Conservation (phyloP, 30 jellyfish, hydroid and myxozoan genomes). For the Kudoa iwatai region DNA sequence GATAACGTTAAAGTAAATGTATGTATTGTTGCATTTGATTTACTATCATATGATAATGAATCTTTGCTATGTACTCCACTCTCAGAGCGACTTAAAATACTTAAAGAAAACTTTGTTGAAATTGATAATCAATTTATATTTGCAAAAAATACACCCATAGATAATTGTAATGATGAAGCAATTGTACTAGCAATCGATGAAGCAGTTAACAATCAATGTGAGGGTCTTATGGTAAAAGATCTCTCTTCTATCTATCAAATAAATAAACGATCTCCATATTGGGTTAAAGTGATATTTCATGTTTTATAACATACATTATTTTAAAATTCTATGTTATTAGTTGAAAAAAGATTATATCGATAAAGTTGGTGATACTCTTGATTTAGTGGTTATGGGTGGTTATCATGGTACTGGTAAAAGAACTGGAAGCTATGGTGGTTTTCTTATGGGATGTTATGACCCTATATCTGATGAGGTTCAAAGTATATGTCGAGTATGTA, state of each 20-base stretch:
- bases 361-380: slow-evolving; percentile 86
- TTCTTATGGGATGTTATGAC: slow-evolving; percentile 69
- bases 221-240: slow-evolving; percentile 61
- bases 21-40: slow-evolving; percentile 47
- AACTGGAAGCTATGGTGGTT: slow-evolving; percentile 83
- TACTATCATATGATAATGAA: slow-evolving; percentile 4
- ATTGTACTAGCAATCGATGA: slow-evolving; percentile 40
- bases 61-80: background rate
- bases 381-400: slow-evolving; percentile 84
- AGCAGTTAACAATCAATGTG: slow-evolving; percentile 60
- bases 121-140: slow-evolving; percentile 26
- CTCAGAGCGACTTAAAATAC: background rate
- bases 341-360: slow-evolving; percentile 64
- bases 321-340: slow-evolving; percentile 2
- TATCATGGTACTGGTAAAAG: slow-evolving; percentile 68
- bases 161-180: slow-evolving; percentile 38
- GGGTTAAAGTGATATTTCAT: slow-evolving; percentile 59
- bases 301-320: background rate
- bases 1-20: slow-evolving; percentile 49
- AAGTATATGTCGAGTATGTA: slow-evolving; percentile 33
- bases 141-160: slow-evolving; percentile 43
- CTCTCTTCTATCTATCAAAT: slow-evolving; percentile 47
- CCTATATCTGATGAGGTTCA: slow-evolving; percentile 69
- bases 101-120: background rate
- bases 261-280: slow-evolving; percentile 47